Percentiles rank a stretch among this genome's conserved stretches.
These are phyloP conservation scores for Agonum fuliginosum DNA, from an alignment of 2,888 invertebrate genomes.

Conservation along the genomic window DNA sequence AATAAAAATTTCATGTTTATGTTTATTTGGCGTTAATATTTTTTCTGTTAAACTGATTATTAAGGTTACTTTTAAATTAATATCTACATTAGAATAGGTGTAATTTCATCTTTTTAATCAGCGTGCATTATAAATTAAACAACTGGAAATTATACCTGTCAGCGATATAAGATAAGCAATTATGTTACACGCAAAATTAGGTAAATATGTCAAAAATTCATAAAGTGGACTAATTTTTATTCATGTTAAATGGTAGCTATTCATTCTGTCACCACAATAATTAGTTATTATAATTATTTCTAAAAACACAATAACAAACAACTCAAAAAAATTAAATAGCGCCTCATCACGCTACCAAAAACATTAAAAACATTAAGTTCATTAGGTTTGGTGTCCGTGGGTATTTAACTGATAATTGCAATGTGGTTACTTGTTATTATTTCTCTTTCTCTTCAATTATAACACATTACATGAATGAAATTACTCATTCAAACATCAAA, in stretches of 20 bases:
- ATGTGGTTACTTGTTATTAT: not conserved
- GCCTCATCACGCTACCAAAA: slow-evolving; percentile 9
- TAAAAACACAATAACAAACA: not conserved
- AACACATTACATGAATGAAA: slow-evolving; percentile 26
- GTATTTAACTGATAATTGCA: slow-evolving; percentile 18
- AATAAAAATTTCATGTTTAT: too few relatives aligned
- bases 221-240: too few relatives aligned
- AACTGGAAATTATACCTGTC: too few relatives aligned
- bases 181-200: not conserved
- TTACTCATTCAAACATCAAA: slow-evolving; percentile 11
- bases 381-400: not conserved
- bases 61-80: too few relatives aligned
- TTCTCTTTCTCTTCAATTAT: not conserved
- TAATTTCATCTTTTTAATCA: too few relatives aligned
- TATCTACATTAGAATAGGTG: too few relatives aligned
- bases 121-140: too few relatives aligned
- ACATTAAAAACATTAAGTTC: slow-evolving; percentile 35
- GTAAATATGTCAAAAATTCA: too few relatives aligned
- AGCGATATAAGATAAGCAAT: too few relatives aligned
- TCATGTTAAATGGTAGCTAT: not conserved
- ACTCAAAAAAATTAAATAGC: slow-evolving; percentile 2
- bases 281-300: slow-evolving; percentile 22
- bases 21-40: too few relatives aligned
- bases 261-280: slow-evolving; percentile 8
- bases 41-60: too few relatives aligned